Conservation (phyloP, 1,140 invertebrate genomes). For the Holotrichia oblita region DNA sequence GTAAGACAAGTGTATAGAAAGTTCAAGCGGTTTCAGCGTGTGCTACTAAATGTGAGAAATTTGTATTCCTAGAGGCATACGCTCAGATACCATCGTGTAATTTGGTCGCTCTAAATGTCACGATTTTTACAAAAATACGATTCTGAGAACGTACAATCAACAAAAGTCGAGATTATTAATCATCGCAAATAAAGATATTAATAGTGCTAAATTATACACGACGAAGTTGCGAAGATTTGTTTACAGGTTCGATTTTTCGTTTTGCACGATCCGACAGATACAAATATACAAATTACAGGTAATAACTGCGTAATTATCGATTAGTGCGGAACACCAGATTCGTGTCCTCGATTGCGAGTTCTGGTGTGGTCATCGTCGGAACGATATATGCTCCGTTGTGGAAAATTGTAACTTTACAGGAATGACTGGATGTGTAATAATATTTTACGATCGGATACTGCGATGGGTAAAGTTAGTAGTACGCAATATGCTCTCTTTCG, state of each 20-base stretch:
- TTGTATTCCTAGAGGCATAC: not conserved
- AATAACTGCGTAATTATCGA: constrained; percentile 11
- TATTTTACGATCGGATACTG: no score
- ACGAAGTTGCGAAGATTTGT: not conserved
- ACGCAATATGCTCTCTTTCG: no score
- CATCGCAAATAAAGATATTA: constrained; percentile 14
- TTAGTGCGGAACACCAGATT: constrained; percentile 19
- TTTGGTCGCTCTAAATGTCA: not conserved
- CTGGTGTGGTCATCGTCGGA: not conserved
- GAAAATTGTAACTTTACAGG: not conserved
- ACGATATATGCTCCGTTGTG: not conserved
- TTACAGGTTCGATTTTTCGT: not conserved
- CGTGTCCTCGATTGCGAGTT: not conserved
- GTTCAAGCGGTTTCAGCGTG: not conserved
- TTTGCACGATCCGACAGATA: not conserved
- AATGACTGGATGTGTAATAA: no score
- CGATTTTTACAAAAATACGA: not conserved
- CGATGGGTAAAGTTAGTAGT: no score
- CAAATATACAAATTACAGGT: not conserved
- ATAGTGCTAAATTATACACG: constrained; percentile 4
- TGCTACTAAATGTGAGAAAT: not conserved
- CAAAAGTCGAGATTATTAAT: not conserved
- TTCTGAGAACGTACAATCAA: not conserved
- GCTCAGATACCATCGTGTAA: not conserved
- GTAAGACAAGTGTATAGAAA: not conserved